Evolutionary conservation across 2,888 invertebrate species (phyloP).

Genomic region (Tenodera sinensis): DNA sequence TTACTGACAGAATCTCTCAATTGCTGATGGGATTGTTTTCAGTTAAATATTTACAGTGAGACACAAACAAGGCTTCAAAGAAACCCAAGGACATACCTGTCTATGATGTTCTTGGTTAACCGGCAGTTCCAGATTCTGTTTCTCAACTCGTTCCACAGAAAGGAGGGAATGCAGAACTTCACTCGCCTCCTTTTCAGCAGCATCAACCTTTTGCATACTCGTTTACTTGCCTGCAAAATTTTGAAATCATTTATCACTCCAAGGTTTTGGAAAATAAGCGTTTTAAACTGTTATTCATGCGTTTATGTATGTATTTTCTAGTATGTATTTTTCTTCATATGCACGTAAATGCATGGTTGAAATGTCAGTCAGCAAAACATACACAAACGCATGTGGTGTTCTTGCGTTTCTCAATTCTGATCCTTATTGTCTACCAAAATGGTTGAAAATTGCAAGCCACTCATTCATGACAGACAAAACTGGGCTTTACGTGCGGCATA

Average conservation of each 20-base stretch:
- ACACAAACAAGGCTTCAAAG: no score
- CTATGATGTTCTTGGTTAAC: not conserved
- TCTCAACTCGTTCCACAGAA: slow-evolving; percentile 63
- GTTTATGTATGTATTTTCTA: no score
- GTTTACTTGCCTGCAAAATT: not conserved
- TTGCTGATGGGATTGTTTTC: no score
- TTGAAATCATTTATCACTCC: not conserved
- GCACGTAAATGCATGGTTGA: no score
- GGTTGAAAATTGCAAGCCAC: slow-evolving; percentile 31
- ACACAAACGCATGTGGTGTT: not conserved
- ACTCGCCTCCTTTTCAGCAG: slow-evolving; percentile 68
- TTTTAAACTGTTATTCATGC: no score
- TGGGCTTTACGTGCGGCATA: slow-evolving; percentile 12
- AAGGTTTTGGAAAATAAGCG: no score
- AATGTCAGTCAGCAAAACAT: not conserved
- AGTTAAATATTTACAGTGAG: no score
- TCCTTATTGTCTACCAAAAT: slow-evolving; percentile 29
- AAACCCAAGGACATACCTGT: slow-evolving; percentile 5
- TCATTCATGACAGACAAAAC: slow-evolving; percentile 5
- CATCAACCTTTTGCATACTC: slow-evolving; percentile 61
- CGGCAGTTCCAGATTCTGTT: slow-evolving; percentile 35
- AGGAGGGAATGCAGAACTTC: slow-evolving; percentile 65
- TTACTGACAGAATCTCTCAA: no score
- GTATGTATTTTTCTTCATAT: no score
- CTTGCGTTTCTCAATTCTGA: slow-evolving; percentile 21